Evolutionary conservation across 2,888 invertebrate genomes (phyloP), one percentile per base, ranked within the genome.

Genomic region (Amblyjoppa fuscipennis): DNA sequence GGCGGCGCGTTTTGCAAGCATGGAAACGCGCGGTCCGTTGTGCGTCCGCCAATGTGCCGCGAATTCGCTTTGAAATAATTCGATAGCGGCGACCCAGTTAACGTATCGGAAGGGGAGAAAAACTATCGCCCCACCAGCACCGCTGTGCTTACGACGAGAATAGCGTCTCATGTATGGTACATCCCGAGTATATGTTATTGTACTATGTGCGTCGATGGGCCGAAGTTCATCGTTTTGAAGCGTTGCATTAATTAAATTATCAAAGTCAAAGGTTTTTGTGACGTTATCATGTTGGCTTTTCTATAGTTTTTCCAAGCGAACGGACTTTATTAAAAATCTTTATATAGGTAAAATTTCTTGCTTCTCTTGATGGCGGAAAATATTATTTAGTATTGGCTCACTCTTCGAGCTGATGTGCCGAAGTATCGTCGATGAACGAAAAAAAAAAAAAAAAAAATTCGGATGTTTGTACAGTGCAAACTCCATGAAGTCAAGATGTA

Each of bases 51-150:
- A 34, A 53, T 25, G 53, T 45, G 66, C 25, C 70, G 53, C 59
- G 49, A 76, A 71, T 53, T 66, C 66, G 45, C 34, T 49, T 66
- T 56, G 51, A 64, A 78, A 78, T 83, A 71, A 78, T 76, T 78
- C 77, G 53, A 77, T 73, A 64, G 51, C 78, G 45, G 56, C 38
- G 53, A 78, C 61, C 68, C 75, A 59, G 56, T 76, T 81, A 56
- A 49, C 69, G 45, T 66, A 69, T 61, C 16, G 53, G 38, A 53
- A 68, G 53, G 25, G 38, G 28, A 20, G 64, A 16, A 64, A 31
- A 64, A 64, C 34, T 7, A 34, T 64, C 4, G 31, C n/a, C 16
- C 4, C 16, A 31, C 31, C 28, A 34, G 64, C n/a, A 16, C 64
- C 34, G 16, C 6, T n/a, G 31, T 64, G 31, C 34, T 13, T 64